phyloP scores from a whole-genome alignment of 2,888 invertebrate genomes.

The Drosophila vallismaia region DNA sequence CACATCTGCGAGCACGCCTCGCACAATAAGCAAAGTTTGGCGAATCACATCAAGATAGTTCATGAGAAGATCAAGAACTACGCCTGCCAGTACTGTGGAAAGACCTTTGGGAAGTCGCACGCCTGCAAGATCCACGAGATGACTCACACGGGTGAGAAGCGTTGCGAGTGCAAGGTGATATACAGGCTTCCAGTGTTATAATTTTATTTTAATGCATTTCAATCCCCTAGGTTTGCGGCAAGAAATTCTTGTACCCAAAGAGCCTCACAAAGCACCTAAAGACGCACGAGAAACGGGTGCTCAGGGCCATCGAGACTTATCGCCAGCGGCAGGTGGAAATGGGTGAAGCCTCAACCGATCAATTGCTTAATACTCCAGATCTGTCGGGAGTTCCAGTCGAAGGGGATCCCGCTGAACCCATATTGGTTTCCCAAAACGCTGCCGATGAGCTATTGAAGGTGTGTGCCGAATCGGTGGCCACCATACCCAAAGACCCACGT shows the following conservation, averaged over 20 bases:
- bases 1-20: constrained; percentile 80
- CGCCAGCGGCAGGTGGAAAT: constrained; percentile 79
- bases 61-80: constrained; percentile 82
- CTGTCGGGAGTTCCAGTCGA: constrained; percentile 15
- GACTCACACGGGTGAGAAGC: constrained; percentile 81
- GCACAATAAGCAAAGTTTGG: constrained; percentile 80
- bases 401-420: constrained; percentile 25
- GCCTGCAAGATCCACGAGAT: constrained; percentile 82
- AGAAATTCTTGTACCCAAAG: constrained; percentile 80
- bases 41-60: constrained; percentile 80
- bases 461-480: constrained; percentile 79
- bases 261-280: constrained; percentile 81
- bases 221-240: constrained; percentile 67
- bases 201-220: background rate
- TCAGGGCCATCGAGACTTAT: constrained; percentile 81
- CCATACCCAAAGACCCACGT: constrained; percentile 80
- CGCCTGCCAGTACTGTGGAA: constrained; percentile 81
- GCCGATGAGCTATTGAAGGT: constrained; percentile 81
- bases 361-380: constrained; percentile 38
- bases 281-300: constrained; percentile 81
- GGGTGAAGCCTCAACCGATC: constrained; percentile 54
- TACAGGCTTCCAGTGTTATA: no score
- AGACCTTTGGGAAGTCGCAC: constrained; percentile 81
- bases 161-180: constrained; percentile 76
- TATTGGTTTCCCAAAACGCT: constrained; percentile 68